Percentiles rank a stretch among this genome's conserved stretches.
phyloP scores from a whole-genome alignment of 2,797 vertebrate species.

The Myotis vivesi region DNA sequence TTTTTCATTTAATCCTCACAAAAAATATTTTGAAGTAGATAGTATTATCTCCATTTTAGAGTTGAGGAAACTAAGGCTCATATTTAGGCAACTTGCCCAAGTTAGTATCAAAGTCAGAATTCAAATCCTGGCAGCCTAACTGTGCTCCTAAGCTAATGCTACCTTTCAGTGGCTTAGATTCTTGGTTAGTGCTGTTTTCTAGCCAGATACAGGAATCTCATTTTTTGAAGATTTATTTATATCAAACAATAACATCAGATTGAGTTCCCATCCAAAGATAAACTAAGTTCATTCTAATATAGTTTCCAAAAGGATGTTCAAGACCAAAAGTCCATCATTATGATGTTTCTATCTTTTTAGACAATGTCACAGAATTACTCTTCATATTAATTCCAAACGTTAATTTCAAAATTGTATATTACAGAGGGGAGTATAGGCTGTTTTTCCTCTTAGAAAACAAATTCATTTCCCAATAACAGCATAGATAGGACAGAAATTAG shows the following conservation, averaged over 20 bases:
- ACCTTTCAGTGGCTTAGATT: neutral
- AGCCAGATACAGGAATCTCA: neutral
- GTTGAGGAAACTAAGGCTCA: neutral
- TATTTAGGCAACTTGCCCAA: neutral
- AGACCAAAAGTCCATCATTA: neutral
- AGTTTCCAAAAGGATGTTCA: neutral
- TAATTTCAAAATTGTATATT: neutral
- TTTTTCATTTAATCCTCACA: constrained; percentile 11
- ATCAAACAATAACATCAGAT: neutral
- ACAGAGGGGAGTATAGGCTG: neutral
- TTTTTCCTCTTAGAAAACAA: constrained; percentile 34
- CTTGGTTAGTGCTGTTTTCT: neutral
- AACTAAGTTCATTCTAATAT: neutral
- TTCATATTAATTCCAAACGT: neutral
- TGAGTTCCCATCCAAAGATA: neutral
- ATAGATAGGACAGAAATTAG: neutral
- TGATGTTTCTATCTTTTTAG: neutral
- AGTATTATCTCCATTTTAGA: neutral
- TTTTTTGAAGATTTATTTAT: constrained; percentile 24
- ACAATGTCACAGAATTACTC: constrained; percentile 1
- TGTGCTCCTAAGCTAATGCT: neutral
- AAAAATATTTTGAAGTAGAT: neutral
- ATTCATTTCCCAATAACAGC: neutral
- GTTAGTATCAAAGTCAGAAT: neutral
- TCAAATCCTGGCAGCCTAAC: neutral